Conservation (phyloP, 2,113 vertebrate species). For the Andinoacara biseriatus region DNA sequence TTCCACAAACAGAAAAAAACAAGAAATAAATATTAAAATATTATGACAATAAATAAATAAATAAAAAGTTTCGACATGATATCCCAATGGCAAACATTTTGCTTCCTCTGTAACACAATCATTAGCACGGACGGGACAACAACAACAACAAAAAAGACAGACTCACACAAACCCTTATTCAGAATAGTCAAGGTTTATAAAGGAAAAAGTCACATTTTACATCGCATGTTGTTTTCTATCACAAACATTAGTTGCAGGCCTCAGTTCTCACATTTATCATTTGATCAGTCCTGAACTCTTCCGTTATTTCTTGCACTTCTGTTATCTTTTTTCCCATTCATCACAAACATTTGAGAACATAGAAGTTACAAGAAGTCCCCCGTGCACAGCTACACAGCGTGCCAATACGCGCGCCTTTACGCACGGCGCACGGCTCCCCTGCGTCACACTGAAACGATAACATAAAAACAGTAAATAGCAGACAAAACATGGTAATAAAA, state of each 20-base stretch:
- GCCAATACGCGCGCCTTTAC: slow-evolving; percentile 84
- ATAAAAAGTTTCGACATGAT: neutral
- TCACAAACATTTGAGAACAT: slow-evolving; percentile 85
- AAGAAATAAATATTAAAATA: neutral
- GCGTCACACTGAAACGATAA: slow-evolving; percentile 77
- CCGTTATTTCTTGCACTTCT: neutral
- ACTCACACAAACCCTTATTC: neutral
- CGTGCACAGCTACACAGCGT: slow-evolving; percentile 84
- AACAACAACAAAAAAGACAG: neutral
- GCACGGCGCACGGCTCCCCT: slow-evolving; percentile 82
- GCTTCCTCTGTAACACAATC: neutral
- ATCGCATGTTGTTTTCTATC: slow-evolving; percentile 7
- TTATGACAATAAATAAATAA: neutral
- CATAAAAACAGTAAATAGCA: neutral
- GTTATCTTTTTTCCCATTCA: neutral
- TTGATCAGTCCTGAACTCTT: neutral
- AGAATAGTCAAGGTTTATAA: slow-evolving; percentile 14
- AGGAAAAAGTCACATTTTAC: slow-evolving; percentile 12
- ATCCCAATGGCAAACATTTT: neutral
- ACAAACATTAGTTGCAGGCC: slow-evolving; percentile 10
- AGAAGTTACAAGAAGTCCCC: slow-evolving; percentile 82
- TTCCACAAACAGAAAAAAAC: neutral
- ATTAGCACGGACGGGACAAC: neutral
- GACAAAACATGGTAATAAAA: neutral
- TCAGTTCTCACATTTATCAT: neutral